Evolutionary conservation across 1,140 invertebrate species (phyloP).

Genomic region (Bombus confusus): DNA sequence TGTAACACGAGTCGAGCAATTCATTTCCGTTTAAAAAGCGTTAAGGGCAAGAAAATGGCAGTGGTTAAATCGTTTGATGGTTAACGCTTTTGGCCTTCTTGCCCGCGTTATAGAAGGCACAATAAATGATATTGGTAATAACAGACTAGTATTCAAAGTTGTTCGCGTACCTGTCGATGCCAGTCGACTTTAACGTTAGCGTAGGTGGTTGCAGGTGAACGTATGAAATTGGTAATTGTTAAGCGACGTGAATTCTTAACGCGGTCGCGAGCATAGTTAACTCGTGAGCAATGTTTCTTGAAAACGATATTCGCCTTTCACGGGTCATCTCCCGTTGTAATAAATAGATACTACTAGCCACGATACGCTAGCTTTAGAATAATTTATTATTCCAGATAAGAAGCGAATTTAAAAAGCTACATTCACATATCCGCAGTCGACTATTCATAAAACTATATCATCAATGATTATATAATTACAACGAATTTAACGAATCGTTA

Average conservation of each 20-base stretch:
- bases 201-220: slow-evolving; percentile 58
- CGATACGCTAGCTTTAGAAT: not conserved
- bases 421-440: no score
- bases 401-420: no score
- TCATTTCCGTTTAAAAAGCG: not conserved
- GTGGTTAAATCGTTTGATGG: not conserved
- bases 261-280: not conserved
- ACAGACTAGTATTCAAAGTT: not conserved
- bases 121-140: slow-evolving; percentile 1
- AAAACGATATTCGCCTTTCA: not conserved
- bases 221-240: slow-evolving; percentile 60
- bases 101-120: not conserved
- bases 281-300: not conserved
- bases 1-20: not conserved
- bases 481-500: no score
- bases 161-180: slow-evolving; percentile 24
- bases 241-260: slow-evolving; percentile 12
- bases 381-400: no score
- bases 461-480: no score
- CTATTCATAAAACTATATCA: no score
- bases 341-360: no score
- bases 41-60: not conserved
- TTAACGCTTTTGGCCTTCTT: not conserved
- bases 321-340: not conserved
- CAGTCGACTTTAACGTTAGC: slow-evolving; percentile 54